These are phyloP conservation scores for Passer montanus DNA, from an alignment of 2,113 vertebrate genomes.

Conservation along the genomic window DNA sequence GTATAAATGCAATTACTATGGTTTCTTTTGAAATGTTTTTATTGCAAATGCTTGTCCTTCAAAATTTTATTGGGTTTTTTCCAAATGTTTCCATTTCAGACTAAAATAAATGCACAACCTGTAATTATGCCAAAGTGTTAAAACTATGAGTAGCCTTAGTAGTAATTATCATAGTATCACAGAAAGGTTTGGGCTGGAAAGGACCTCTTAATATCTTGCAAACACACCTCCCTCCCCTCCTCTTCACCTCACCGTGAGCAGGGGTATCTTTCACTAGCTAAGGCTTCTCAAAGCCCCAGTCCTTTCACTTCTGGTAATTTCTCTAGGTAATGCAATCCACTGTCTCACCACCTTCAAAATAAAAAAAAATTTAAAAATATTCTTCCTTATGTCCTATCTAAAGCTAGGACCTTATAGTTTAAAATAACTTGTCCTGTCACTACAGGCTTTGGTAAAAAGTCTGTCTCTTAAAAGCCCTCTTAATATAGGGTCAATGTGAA, in stretches of 20 bases:
- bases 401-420: background rate
- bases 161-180: background rate
- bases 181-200: background rate
- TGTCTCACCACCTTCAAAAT: fast-evolving
- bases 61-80: background rate
- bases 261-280: background rate
- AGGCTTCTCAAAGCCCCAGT: background rate
- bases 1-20: background rate
- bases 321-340: background rate
- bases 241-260: background rate
- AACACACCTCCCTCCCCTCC: background rate
- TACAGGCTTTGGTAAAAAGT: background rate
- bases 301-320: background rate
- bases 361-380: background rate
- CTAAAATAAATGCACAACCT: background rate
- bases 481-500: background rate
- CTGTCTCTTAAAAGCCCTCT: fast-evolving
- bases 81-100: background rate
- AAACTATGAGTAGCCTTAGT: background rate
- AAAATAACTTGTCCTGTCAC: background rate
- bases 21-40: background rate
- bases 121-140: background rate
- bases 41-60: background rate
- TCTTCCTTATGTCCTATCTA: no score
- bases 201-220: background rate